Evolutionary conservation across 2,113 vertebrate species (phyloP).

Genomic region (Manacus vitellinus): DNA sequence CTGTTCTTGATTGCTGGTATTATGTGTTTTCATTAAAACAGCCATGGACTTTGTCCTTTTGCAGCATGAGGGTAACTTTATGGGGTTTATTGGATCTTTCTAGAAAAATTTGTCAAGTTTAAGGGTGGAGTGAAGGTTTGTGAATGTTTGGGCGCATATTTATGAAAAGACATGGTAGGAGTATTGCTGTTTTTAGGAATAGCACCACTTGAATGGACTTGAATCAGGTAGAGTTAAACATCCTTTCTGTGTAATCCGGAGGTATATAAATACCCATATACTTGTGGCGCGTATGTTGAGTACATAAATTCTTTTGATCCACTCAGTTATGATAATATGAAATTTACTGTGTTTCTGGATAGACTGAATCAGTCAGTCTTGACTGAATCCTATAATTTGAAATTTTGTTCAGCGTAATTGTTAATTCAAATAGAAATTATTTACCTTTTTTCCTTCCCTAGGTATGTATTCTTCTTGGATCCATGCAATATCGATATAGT

Average conservation of each 20-base stretch:
- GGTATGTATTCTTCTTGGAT: slow-evolving; percentile 97
- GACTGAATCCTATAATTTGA: neutral
- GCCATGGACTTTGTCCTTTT: neutral
- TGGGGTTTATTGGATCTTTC: neutral
- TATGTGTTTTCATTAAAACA: neutral
- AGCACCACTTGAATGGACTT: neutral
- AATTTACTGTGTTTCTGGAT: neutral
- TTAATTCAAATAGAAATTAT: slow-evolving; percentile 25
- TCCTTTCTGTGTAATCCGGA: neutral
- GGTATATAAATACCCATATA: neutral
- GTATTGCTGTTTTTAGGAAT: neutral
- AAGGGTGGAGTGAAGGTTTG: neutral
- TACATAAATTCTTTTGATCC: neutral
- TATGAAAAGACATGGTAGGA: neutral
- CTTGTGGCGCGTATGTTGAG: neutral
- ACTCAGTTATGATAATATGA: neutral
- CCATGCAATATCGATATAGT: slow-evolving; percentile 94
- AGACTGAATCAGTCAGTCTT: neutral
- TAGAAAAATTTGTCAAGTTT: neutral
- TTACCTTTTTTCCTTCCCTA: slow-evolving; percentile 55
- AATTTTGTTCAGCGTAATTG: neutral
- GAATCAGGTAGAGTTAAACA: neutral
- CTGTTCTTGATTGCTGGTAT: neutral
- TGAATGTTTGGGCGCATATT: neutral
- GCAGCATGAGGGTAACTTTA: neutral